These are phyloP conservation scores for Drosophila incognita DNA, from an alignment of 2,888 invertebrate genomes.

Conservation along the genomic window DNA sequence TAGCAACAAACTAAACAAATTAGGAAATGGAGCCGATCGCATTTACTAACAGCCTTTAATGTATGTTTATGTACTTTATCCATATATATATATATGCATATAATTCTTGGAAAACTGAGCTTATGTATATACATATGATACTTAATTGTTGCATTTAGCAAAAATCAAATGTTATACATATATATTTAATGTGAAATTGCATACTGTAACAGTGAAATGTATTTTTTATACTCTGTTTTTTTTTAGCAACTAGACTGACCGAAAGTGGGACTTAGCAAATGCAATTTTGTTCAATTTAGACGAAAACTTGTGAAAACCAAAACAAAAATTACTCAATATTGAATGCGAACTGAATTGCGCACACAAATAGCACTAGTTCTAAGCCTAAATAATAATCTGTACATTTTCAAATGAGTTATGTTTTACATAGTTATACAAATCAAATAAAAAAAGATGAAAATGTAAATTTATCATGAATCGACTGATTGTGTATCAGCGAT, in stretches of 20 bases:
- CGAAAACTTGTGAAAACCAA: slow-evolving; percentile 30
- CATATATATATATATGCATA: slow-evolving; percentile 2
- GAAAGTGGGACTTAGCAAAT: slow-evolving; percentile 41
- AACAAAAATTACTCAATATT: slow-evolving; percentile 55
- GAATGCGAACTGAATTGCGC: slow-evolving; percentile 45
- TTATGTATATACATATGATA: slow-evolving; percentile 47
- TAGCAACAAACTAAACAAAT: slow-evolving; percentile 33
- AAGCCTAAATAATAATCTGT: slow-evolving; percentile 61
- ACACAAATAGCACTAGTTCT: slow-evolving; percentile 63
- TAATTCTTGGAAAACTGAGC: slow-evolving; percentile 23
- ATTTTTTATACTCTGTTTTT: slow-evolving; percentile 52
- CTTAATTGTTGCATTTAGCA: slow-evolving; percentile 74
- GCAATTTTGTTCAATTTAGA: slow-evolving; percentile 34
- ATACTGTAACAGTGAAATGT: slow-evolving; percentile 35
- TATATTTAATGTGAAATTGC: slow-evolving; percentile 31
- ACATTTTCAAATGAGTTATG: slow-evolving; percentile 59
- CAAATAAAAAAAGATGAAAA: slow-evolving; percentile 59
- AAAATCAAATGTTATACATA: slow-evolving; percentile 39
- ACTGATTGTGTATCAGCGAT: background rate
- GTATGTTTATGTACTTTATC: background rate
- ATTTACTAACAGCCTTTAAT: slow-evolving; percentile 51
- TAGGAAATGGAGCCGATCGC: slow-evolving; percentile 20
- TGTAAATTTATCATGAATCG: slow-evolving; percentile 1
- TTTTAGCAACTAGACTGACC: slow-evolving; percentile 70
- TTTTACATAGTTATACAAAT: slow-evolving; percentile 69